phyloP scores from a whole-genome alignment of 1,140 invertebrate species.

The Drosophila lini region DNA sequence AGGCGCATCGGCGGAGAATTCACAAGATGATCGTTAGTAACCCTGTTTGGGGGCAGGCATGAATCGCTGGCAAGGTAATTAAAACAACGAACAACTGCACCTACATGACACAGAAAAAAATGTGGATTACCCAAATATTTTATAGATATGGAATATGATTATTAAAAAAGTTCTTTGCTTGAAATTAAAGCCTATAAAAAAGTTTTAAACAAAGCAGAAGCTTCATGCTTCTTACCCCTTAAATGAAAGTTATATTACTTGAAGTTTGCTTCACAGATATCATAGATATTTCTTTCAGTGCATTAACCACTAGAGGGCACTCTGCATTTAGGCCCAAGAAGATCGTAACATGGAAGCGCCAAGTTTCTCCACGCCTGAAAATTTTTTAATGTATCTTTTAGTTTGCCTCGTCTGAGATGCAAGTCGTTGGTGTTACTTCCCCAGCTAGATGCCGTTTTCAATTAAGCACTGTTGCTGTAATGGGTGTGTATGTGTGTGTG shows the following conservation, averaged over 20 bases:
- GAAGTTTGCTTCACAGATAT: not conserved
- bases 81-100: conserved; percentile 50
- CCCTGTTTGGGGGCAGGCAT: conserved; percentile 44
- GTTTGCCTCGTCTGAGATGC: conserved; percentile 23
- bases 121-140: not conserved
- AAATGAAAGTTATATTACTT: not conserved
- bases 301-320: conserved; percentile 19
- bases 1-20: conserved; percentile 46
- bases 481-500: conserved; percentile 36
- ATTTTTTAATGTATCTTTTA: conserved; percentile 58
- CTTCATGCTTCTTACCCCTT: fast-evolving
- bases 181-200: too few relatives aligned
- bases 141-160: not conserved
- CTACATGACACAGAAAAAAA: conserved; percentile 9
- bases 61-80: conserved; percentile 42
- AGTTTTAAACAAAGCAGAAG: not conserved
- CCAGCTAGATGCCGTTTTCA: conserved; percentile 53
- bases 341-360: conserved; percentile 61
- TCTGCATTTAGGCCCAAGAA: conserved; percentile 52
- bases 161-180: too few relatives aligned
- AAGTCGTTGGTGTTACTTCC: conserved; percentile 20
- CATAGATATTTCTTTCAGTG: not conserved
- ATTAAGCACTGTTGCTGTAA: conserved; percentile 41
- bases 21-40: conserved; percentile 55
- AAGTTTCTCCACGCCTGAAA: conserved; percentile 69